Evolutionary conservation across 2,888 invertebrate genomes (phyloP).

Genomic region (Carterocephalus palaemon): DNA sequence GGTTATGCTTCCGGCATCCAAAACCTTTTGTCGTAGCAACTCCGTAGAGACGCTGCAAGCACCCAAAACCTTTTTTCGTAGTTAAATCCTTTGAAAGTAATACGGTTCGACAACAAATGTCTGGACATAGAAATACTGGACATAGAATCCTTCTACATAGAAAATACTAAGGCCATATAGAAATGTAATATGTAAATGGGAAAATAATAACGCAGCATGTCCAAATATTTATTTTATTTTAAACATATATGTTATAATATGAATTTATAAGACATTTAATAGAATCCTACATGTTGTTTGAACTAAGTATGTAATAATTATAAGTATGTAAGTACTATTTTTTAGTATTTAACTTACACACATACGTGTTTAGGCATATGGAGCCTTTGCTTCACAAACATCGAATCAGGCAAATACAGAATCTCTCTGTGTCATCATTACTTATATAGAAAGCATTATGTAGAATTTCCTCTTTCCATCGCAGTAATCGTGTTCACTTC

Average conservation of each 20-base stretch:
- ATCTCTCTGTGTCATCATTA: slow-evolving; percentile 14
- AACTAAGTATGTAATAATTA: slow-evolving; percentile 28
- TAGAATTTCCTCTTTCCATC: slow-evolving; percentile 5
- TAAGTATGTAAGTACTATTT: slow-evolving; percentile 24
- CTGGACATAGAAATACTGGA: too few relatives aligned
- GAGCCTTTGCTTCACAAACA: slow-evolving; percentile 1
- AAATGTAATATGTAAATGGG: too few relatives aligned
- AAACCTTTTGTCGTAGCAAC: too few relatives aligned
- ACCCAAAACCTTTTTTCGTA: too few relatives aligned
- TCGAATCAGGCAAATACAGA: slow-evolving; percentile 24
- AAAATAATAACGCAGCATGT: not conserved
- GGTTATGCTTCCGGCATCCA: too few relatives aligned
- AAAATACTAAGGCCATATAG: too few relatives aligned
- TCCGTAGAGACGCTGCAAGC: too few relatives aligned
- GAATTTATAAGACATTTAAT: slow-evolving; percentile 36
- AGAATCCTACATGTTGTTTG: slow-evolving; percentile 37
- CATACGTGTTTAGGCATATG: slow-evolving; percentile 17
- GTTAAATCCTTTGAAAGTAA: too few relatives aligned
- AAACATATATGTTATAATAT: slow-evolving; percentile 38
- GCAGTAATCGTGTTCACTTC: slow-evolving; percentile 1
- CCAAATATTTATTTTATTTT: slow-evolving; percentile 37
- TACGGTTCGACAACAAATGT: too few relatives aligned
- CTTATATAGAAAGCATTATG: slow-evolving; percentile 13
- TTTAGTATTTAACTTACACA: slow-evolving; percentile 21
- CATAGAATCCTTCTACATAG: too few relatives aligned